These are phyloP conservation scores for Luperina testacea DNA, from an alignment of 2,888 invertebrate species.

Conservation along the genomic window DNA sequence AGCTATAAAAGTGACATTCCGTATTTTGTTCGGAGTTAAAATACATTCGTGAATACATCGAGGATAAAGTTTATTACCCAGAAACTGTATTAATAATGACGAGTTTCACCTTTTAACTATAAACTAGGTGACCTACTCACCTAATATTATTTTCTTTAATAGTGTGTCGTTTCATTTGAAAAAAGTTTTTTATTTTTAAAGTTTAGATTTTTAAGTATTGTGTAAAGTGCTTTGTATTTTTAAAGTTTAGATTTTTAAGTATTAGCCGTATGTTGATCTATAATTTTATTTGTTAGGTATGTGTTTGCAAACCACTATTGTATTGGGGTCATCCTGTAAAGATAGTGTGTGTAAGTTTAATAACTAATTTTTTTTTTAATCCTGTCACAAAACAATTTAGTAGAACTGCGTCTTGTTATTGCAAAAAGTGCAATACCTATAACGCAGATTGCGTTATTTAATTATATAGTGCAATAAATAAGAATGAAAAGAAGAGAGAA, in stretches of 20 bases:
- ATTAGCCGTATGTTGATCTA: no score
- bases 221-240: no score
- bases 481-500: no score
- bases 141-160: not conserved
- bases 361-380: no score
- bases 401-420: not conserved
- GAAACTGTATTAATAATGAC: constrained; percentile 32
- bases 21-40: constrained; percentile 43
- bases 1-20: constrained; percentile 56
- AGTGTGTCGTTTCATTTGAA: not conserved
- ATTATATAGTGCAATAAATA: not conserved
- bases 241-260: no score
- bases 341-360: no score
- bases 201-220: no score
- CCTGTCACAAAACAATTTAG: not conserved
- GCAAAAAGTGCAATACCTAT: not conserved
- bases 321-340: no score
- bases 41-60: constrained; percentile 38
- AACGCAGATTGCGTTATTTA: not conserved
- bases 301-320: no score
- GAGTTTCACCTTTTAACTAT: not conserved
- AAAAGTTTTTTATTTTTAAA: no score
- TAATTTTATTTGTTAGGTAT: no score
- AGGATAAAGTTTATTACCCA: constrained; percentile 38
- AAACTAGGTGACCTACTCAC: constrained; percentile 1